Base-by-base conservation (phyloP, 1,140 invertebrate genomes). In the Carcinoscorpius rotundicauda region DNA sequence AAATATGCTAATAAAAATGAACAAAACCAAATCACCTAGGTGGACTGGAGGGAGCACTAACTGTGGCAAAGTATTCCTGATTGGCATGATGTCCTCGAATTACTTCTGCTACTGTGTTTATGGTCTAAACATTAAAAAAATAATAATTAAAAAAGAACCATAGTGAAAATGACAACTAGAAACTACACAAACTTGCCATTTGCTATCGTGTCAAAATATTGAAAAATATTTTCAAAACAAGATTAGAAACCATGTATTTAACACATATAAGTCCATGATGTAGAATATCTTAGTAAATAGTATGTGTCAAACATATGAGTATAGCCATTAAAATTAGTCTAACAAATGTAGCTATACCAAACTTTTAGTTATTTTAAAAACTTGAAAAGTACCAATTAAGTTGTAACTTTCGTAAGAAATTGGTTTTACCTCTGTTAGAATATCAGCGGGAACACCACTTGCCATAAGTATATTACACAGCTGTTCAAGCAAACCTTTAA, bases 401-500 rank as follows among this genome's bases (percentile, higher is more conserved):
- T 48, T 52, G 9, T 49, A 29, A 52, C 51, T 52, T 59, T 52
- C 3, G 59, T 49, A 48, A 6, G 59, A 52, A 60, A 57, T 3
- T 9, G 29, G 58, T 60, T 9, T 64, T 70, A 78, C 78, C 73
- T 98, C 94, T 2, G 93, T 96, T 11, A 99, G 78, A 60, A 97
- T 90, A 77, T 98, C 93, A 0, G 92, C 90, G 1, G 96, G 95
- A 1, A 99, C 91, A n/a, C 94, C 95, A 75, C 84, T 88, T 3
- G 93, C 89, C 89, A 98, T 96, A 4, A 99, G 76, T 67, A 97
- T 91, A 68, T 86, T 85, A 73, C 93, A 97, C n/a, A 85, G 69
- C 56, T 79, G 75, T 64, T 79, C 75, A 50, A 85, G 70, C 6
- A 98, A 76, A 56, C 86, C 85, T 79, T 88, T 82, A 49, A 93